These are phyloP conservation scores for Xenus cinereus DNA, from an alignment of 2,113 vertebrate species.

Conservation along the genomic window DNA sequence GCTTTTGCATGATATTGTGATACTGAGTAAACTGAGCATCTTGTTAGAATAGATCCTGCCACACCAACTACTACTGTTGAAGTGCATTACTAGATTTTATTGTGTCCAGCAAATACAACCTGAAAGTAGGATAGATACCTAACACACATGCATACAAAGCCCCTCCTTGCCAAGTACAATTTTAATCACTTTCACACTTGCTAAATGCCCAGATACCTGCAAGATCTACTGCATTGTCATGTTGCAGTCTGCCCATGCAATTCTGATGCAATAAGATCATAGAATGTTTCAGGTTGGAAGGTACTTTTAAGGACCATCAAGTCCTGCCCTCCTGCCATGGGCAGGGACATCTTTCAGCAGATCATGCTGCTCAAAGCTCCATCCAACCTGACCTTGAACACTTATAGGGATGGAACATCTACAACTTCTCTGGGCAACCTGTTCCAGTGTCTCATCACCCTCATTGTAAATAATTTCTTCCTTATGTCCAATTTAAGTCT, in stretches of 20 bases:
- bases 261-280: background rate
- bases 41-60: conserved; percentile 58
- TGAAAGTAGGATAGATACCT: conserved; percentile 27
- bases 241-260: background rate
- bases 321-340: background rate
- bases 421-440: background rate
- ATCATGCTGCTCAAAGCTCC: background rate
- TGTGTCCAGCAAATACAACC: conserved; percentile 13
- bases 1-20: conserved; percentile 72
- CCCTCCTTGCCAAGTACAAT: background rate
- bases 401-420: background rate
- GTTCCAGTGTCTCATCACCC: background rate
- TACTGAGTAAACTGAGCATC: conserved; percentile 35
- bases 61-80: background rate
- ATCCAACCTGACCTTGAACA: background rate
- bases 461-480: background rate
- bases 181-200: conserved; percentile 26
- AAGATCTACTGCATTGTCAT: background rate
- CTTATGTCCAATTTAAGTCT: background rate
- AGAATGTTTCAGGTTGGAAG: background rate
- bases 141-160: background rate
- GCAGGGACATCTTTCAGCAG: background rate
- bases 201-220: conserved; percentile 33
- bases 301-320: background rate
- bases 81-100: conserved; percentile 41